phyloP scores from a whole-genome alignment of 1,140 invertebrate species.

The Adoxophyes honmai region DNA sequence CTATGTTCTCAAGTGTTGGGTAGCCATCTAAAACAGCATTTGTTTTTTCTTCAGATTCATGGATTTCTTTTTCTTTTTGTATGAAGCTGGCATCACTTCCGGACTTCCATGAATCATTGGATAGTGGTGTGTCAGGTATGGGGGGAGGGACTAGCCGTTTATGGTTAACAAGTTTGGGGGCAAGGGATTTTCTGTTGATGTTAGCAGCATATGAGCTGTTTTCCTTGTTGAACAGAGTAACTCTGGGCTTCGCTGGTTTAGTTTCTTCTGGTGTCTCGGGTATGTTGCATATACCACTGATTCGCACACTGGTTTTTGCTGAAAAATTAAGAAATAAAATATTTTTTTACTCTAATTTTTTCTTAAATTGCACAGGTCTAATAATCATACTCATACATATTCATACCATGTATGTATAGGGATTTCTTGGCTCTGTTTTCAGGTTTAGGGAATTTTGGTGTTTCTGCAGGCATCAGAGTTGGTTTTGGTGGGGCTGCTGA shows the following conservation, averaged over 20 bases:
- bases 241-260: slow-evolving; percentile 27
- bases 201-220: slow-evolving; percentile 34
- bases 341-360: neutral
- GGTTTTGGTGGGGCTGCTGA: slow-evolving; percentile 19
- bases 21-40: slow-evolving; percentile 32
- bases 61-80: slow-evolving; percentile 56
- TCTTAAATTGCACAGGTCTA: too few relatives aligned
- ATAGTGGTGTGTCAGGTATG: slow-evolving; percentile 41
- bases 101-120: slow-evolving; percentile 54
- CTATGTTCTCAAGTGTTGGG: slow-evolving; percentile 44
- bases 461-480: slow-evolving; percentile 32
- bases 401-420: slow-evolving; percentile 42
- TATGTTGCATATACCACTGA: slow-evolving; percentile 59
- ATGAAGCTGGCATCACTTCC: slow-evolving; percentile 59
- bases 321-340: slow-evolving; percentile 25
- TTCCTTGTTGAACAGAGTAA: slow-evolving; percentile 47
- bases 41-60: slow-evolving; percentile 44
- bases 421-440: slow-evolving; percentile 49
- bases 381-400: too few relatives aligned
- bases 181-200: slow-evolving; percentile 27
- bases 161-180: slow-evolving; percentile 13
- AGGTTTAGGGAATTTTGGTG: slow-evolving; percentile 53
- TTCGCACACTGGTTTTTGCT: slow-evolving; percentile 43
- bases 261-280: slow-evolving; percentile 47
- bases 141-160: slow-evolving; percentile 15